A percentile compares a stretch with the other conserved stretches of the same genome.
Evolutionary conservation across 2,113 vertebrate species (phyloP).

Genomic region (Syngnathus scovelli): DNA sequence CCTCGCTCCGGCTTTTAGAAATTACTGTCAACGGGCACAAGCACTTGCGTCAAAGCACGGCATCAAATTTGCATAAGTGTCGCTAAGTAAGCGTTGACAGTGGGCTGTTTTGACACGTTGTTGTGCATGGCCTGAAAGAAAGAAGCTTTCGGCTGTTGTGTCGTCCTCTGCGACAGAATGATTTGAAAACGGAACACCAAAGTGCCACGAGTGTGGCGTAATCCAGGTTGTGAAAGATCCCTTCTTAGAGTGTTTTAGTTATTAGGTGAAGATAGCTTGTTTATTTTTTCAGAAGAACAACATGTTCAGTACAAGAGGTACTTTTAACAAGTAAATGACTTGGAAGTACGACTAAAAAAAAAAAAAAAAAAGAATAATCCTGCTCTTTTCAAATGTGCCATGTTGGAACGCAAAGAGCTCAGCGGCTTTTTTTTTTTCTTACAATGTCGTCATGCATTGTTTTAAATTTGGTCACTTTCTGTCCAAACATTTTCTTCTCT

Average conservation of each 20-base stretch:
- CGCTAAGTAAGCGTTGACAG: background rate
- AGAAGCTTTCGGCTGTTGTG: background rate
- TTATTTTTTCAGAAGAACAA: background rate
- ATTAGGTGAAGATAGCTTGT: background rate
- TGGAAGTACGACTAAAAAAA: background rate
- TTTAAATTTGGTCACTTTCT: background rate
- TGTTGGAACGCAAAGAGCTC: background rate
- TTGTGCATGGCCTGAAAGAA: background rate
- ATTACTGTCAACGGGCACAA: background rate
- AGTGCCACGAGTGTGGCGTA: background rate
- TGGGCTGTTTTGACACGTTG: constrained; percentile 2
- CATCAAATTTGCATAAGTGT: constrained; percentile 3
- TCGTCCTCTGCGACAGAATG: background rate
- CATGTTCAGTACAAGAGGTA: background rate
- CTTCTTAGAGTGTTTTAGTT: background rate
- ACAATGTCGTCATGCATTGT: background rate
- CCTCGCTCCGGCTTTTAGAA: background rate
- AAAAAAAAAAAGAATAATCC: background rate
- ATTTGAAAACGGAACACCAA: background rate
- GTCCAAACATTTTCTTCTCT: too few relatives aligned
- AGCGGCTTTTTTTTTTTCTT: background rate
- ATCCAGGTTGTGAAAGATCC: background rate
- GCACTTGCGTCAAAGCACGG: background rate
- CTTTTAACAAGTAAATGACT: background rate
- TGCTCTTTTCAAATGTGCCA: background rate